Conservation (phyloP, 2,888 invertebrate species). For the Archaeoteleia sp. region DNA sequence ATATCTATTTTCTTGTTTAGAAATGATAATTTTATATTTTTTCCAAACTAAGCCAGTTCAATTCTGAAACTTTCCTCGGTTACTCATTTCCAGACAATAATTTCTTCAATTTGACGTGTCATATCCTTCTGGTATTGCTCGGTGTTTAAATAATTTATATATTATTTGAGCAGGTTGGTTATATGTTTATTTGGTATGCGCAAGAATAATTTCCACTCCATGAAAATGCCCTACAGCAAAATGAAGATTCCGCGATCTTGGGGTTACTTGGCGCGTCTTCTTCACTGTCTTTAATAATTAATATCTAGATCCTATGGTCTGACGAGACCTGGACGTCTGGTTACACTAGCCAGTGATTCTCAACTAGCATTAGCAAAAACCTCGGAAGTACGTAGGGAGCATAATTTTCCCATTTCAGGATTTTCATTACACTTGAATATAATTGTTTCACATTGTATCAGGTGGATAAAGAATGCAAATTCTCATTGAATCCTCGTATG, state of each 20-base stretch:
- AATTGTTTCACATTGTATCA: neutral
- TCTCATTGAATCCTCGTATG: neutral
- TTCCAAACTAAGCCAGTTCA: too few relatives aligned
- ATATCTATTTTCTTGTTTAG: too few relatives aligned
- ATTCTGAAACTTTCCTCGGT: too few relatives aligned
- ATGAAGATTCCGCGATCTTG: constrained; percentile 56
- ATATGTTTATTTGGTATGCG: constrained; percentile 51
- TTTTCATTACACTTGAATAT: too few relatives aligned
- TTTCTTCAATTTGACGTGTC: too few relatives aligned
- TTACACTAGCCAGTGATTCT: constrained; percentile 51
- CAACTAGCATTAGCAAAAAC: too few relatives aligned
- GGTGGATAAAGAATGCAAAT: neutral
- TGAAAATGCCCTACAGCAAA: constrained; percentile 60
- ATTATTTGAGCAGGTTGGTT: constrained; percentile 43
- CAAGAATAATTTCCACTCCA: constrained; percentile 53
- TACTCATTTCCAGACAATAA: too few relatives aligned
- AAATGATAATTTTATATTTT: too few relatives aligned
- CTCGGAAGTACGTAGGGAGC: too few relatives aligned
- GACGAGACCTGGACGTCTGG: constrained; percentile 47
- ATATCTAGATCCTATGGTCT: constrained; percentile 57
- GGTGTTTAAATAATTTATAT: constrained; percentile 49
- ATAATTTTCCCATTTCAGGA: too few relatives aligned
- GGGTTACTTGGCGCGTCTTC: constrained; percentile 53
- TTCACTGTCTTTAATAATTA: constrained; percentile 60
- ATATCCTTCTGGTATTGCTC: constrained; percentile 35